A percentile compares a stretch with the other conserved stretches of the same genome.
phyloP scores from a whole-genome alignment of 2,888 invertebrate species.

The Ophion costatus region DNA sequence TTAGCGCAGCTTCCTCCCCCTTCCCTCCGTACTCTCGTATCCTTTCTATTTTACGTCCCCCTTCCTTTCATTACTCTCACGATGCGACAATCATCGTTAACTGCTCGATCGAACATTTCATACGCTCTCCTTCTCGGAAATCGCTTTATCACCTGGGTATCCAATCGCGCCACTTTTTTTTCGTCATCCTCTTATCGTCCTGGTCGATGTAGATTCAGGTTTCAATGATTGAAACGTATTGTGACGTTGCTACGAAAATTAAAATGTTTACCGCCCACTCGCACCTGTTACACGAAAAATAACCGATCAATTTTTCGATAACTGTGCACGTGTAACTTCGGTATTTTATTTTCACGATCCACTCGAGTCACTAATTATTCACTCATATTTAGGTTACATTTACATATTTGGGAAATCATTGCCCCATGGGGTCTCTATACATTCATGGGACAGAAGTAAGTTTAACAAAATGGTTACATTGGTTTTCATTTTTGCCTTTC shows the following conservation, averaged over 20 bases:
- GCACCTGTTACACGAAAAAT: neutral
- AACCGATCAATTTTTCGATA: neutral
- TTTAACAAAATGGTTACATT: too few species aligned
- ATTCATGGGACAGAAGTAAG: too few species aligned
- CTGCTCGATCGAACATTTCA: neutral
- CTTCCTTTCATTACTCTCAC: neutral
- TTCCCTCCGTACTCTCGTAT: slow-evolving; percentile 33
- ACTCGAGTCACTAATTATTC: neutral
- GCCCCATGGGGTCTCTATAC: too few species aligned
- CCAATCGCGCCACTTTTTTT: neutral
- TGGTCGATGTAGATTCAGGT: neutral
- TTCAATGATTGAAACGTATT: slow-evolving; percentile 9
- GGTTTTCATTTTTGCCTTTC: too few species aligned
- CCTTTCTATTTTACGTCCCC: slow-evolving; percentile 32
- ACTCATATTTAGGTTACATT: too few species aligned
- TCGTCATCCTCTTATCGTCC: slow-evolving; percentile 3
- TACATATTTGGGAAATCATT: too few species aligned
- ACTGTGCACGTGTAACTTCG: neutral
- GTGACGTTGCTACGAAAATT: neutral
- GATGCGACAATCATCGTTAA: slow-evolving; percentile 24
- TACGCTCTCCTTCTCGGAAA: slow-evolving; percentile 12
- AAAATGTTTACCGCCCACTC: slow-evolving; percentile 7
- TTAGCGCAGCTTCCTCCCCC: slow-evolving; percentile 57
- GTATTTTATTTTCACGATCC: neutral
- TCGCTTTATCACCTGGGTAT: slow-evolving; percentile 6